phyloP scores from a whole-genome alignment of 2,113 vertebrate species.

The Solenodon paradoxus region DNA sequence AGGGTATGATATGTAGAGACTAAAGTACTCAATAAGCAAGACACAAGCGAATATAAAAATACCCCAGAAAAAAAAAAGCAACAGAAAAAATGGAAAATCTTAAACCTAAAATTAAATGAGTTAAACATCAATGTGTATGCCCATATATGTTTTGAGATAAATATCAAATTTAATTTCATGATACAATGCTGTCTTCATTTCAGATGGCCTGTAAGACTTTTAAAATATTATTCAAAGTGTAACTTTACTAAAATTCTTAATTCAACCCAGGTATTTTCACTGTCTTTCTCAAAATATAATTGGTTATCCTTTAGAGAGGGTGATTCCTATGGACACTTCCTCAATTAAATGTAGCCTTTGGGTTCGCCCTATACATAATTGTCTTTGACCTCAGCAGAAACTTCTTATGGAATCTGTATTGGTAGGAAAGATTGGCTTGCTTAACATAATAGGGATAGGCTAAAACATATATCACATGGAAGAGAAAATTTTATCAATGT shows the following conservation, averaged over 20 bases:
- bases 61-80: not conserved
- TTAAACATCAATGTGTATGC: not conserved
- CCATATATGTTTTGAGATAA: not conserved
- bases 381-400: not conserved
- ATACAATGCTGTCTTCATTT: not conserved
- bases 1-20: not conserved
- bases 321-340: not conserved
- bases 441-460: not conserved
- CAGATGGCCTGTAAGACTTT: not conserved
- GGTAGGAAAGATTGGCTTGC: not conserved
- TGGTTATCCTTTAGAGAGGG: not conserved
- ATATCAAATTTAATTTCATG: not conserved
- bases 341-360: not conserved
- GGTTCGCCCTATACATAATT: not conserved
- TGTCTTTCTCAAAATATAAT: not conserved
- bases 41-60: not conserved
- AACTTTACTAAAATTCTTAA: not conserved
- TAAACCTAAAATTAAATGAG: not conserved
- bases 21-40: not conserved
- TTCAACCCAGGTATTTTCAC: not conserved
- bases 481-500: not conserved
- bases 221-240: not conserved
- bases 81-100: not conserved
- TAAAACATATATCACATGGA: not conserved
- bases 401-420: not conserved